Evolutionary conservation across 2,888 invertebrate species (phyloP), one percentile per base, ranked within the genome.

Genomic region (Bursaphelenchus okinawaensis): DNA sequence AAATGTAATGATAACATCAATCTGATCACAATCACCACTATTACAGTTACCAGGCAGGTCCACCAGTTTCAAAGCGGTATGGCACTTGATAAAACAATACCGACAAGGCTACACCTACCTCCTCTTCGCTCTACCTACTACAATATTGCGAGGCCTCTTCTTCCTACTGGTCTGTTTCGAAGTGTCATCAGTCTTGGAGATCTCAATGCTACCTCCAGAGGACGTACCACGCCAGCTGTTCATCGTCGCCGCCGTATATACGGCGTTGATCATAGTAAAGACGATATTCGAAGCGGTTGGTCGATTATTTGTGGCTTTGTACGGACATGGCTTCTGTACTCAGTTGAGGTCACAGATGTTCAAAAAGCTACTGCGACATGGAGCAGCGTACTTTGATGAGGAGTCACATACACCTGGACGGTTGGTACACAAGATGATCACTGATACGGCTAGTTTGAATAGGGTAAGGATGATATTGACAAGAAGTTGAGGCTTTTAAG

Each of bases 231-330:
- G 68, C 23, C 64, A 73, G 54, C 71, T 80, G 20, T 77, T 80
- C 64, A 73, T 72, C 29, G 74, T 79, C 2, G 78, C 76, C 40
- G 73, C 75, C 6, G 69, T 77, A 59, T 80, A 79, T 60, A 73
- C 72, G 16, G 76, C 79, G 3, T 62, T 80, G 26, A 80, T 80
- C 57, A 80, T 80, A 56, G 72, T 80, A 9, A 80, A 80, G 64
- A 80, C 80, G 2, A 77, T 78, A 55, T 80, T 80, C 59, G 80
- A 80, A 55, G 76, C 80, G 19, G 69, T 80, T 20, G 80, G 80
- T 66, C 70, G 79, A 9, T 66, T 80, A 0, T 75, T 77, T 65
- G 76, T 78, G 31, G 76, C 80, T 8, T 68, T 75, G 0, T 80
- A 78, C 61, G 79, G 80, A 1, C 78, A 80, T 54, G 80, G 80